phyloP scores from a whole-genome alignment of 2,888 invertebrate genomes.

The Polyommatus iphigenia region DNA sequence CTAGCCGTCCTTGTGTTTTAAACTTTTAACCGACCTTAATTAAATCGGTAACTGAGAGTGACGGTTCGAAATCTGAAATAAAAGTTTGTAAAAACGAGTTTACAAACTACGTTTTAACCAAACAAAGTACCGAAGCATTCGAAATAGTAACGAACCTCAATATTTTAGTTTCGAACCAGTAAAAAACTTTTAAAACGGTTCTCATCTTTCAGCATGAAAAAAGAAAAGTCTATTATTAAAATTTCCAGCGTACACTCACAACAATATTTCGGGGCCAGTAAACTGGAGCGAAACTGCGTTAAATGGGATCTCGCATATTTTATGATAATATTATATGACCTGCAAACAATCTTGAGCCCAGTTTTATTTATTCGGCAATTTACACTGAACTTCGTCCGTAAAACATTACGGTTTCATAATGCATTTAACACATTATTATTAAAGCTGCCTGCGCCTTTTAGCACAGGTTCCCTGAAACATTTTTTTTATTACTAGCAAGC shows the following conservation, averaged over 20 bases:
- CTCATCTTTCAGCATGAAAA: slow-evolving; percentile 43
- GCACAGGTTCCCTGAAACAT: too few relatives aligned
- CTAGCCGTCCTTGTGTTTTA: not conserved
- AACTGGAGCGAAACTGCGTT: slow-evolving; percentile 63
- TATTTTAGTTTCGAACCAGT: slow-evolving; percentile 18
- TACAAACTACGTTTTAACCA: not conserved
- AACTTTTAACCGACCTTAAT: not conserved
- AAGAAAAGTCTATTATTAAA: slow-evolving; percentile 46
- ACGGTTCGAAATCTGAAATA: not conserved
- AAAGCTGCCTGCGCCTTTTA: not conserved
- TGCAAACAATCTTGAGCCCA: slow-evolving; percentile 44
- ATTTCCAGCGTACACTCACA: slow-evolving; percentile 57
- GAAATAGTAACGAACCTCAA: slow-evolving; percentile 15
- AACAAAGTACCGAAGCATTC: slow-evolving; percentile 1
- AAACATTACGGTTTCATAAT: not conserved
- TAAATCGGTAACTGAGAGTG: not conserved
- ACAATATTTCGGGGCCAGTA: slow-evolving; percentile 64
- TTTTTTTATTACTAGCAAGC: too few relatives aligned
- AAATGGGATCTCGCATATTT: slow-evolving; percentile 70
- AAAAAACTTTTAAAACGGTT: slow-evolving; percentile 16
- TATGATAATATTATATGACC: slow-evolving; percentile 50
- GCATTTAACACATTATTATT: not conserved
- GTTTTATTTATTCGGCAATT: slow-evolving; percentile 20
- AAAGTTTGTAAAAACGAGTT: not conserved
- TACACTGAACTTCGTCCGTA: slow-evolving; percentile 2